Evolutionary conservation across 2,113 vertebrate species (phyloP).

Genomic region (cat (Felis catus)): DNA sequence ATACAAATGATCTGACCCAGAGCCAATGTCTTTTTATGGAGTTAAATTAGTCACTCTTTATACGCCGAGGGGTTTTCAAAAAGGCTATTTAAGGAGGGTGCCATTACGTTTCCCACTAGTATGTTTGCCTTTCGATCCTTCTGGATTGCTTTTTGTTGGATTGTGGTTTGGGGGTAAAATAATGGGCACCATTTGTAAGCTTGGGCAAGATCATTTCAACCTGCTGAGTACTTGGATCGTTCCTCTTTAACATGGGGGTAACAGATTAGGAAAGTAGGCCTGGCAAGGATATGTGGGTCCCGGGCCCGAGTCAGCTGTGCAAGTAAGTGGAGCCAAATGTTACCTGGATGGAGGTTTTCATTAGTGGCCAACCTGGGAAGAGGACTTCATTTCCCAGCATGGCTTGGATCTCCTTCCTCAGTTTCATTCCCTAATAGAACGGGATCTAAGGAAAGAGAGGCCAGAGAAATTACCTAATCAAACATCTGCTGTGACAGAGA

Average conservation of each 20-base stretch:
- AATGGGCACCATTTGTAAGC: conserved; percentile 28
- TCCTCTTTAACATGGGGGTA: conserved; percentile 3
- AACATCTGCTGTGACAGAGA: background rate
- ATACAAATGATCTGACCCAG: conserved; percentile 55
- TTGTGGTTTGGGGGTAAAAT: conserved; percentile 47
- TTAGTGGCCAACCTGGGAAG: background rate
- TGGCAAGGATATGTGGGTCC: background rate
- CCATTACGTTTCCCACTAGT: conserved; percentile 19
- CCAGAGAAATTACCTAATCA: background rate
- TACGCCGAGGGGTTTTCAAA: conserved; percentile 55
- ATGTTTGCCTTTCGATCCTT: conserved; percentile 51
- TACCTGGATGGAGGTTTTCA: background rate
- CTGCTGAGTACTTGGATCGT: background rate
- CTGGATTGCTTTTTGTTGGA: conserved; percentile 44
- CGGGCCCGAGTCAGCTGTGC: background rate
- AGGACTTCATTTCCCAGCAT: background rate
- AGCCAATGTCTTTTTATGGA: conserved; percentile 66
- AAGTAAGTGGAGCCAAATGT: background rate
- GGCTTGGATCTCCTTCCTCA: background rate
- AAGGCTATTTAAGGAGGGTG: conserved; percentile 29
- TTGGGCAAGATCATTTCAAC: background rate
- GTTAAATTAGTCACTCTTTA: conserved; percentile 74
- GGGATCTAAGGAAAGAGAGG: conserved; percentile 3
- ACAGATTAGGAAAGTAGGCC: background rate
- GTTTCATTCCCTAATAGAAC: background rate